These are phyloP conservation scores for Antedon mediterranea DNA, from an alignment of 53 echinoderm and acorn worm species.

Conservation along the genomic window DNA sequence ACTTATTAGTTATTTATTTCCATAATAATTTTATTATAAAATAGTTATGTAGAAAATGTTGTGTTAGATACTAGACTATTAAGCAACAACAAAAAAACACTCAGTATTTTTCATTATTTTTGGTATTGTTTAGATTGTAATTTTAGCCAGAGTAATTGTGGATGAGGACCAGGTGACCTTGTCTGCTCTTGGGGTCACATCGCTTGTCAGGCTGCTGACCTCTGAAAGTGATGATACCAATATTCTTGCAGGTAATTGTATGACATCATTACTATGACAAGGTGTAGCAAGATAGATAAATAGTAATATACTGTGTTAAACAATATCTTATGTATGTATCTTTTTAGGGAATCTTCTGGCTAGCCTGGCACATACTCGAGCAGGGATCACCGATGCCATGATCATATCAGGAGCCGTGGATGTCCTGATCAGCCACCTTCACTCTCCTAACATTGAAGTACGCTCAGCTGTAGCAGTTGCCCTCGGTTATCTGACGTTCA, in stretches of 20 bases:
- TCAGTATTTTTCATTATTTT: no score
- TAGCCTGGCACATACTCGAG: conserved; percentile 89
- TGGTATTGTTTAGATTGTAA: conserved; percentile 43
- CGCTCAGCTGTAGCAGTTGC: conserved; percentile 64
- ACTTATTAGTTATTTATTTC: no score
- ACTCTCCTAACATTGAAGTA: conserved; percentile 56
- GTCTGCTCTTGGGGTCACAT: conserved; percentile 86
- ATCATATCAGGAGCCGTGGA: conserved; percentile 78
- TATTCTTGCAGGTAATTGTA: conserved; percentile 58
- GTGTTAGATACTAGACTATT: no score
- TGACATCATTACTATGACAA: background rate
- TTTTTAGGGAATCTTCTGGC: conserved; percentile 61
- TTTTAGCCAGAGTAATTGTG: conserved; percentile 81
- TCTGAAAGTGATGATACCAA: conserved; percentile 63
- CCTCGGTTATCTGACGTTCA: conserved; percentile 81
- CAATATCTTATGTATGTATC: background rate
- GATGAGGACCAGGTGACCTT: conserved; percentile 84
- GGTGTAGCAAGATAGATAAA: background rate
- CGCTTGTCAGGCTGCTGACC: conserved; percentile 53
- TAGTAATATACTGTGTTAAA: background rate
- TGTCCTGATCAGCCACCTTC: conserved; percentile 61
- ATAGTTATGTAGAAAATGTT: no score
- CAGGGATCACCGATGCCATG: conserved; percentile 90
- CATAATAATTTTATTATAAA: no score
- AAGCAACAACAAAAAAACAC: no score